Conservation (phyloP, 2,113 vertebrate genomes). For the Myotis yumanensis region DNA sequence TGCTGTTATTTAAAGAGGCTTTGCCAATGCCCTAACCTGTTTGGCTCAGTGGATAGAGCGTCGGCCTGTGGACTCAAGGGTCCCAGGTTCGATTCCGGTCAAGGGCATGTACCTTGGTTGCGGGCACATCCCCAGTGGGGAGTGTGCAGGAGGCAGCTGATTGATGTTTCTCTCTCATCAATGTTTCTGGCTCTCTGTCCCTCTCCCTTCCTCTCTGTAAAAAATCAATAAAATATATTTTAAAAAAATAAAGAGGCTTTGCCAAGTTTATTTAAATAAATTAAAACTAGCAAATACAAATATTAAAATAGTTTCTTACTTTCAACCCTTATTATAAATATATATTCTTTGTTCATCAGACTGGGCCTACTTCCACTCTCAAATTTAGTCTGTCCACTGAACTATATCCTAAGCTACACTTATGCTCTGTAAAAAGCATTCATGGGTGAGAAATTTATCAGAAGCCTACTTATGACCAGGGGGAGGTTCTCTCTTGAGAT, state of each 20-base stretch:
- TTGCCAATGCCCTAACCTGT: too few relatives aligned
- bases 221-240: too few relatives aligned
- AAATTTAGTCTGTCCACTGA: background rate
- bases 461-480: background rate
- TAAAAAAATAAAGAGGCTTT: background rate
- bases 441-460: background rate
- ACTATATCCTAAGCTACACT: background rate
- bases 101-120: too few relatives aligned
- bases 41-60: too few relatives aligned
- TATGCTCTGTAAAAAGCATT: background rate
- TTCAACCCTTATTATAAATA: background rate
- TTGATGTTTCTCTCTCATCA: too few relatives aligned
- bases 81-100: too few relatives aligned
- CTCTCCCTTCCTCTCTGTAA: too few relatives aligned
- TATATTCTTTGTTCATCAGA: background rate
- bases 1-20: slow-evolving; percentile 2
- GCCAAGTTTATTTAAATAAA: slow-evolving; percentile 46
- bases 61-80: too few relatives aligned
- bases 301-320: slow-evolving; percentile 9
- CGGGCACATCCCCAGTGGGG: too few relatives aligned
- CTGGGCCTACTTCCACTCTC: background rate
- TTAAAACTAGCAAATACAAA: slow-evolving; percentile 17
- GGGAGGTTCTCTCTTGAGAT: background rate
- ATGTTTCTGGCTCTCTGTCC: too few relatives aligned
- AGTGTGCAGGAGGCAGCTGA: too few relatives aligned